phyloP scores from a whole-genome alignment of 2,888 invertebrate genomes.

The Acanthopleura granulata region DNA sequence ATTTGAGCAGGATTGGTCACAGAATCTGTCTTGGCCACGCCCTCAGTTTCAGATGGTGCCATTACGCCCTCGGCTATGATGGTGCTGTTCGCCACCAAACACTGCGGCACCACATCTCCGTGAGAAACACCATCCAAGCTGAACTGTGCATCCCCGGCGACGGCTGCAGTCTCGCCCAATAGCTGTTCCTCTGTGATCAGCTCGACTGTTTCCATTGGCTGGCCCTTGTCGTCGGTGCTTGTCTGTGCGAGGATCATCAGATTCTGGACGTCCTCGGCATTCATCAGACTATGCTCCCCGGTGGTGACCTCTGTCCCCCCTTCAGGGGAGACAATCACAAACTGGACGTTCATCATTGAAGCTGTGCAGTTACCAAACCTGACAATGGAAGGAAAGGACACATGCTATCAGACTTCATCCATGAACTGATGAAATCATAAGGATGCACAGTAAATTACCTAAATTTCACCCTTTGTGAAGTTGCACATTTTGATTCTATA shows the following conservation, averaged over 20 bases:
- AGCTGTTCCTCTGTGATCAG: not conserved
- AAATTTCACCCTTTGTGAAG: too few relatives aligned
- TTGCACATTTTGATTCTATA: too few relatives aligned
- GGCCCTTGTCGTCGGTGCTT: not conserved
- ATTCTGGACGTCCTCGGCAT: slow-evolving; percentile 9
- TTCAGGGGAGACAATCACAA: slow-evolving; percentile 1
- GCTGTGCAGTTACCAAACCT: too few relatives aligned
- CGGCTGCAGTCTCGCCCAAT: not conserved
- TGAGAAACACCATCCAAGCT: not conserved
- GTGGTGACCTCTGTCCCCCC: not conserved
- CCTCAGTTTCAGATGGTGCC: not conserved
- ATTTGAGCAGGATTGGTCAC: not conserved
- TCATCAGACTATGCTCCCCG: not conserved
- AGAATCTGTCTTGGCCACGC: not conserved
- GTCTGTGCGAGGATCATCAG: slow-evolving; percentile 5
- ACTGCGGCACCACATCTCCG: not conserved
- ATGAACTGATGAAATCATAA: too few relatives aligned
- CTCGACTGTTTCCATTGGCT: not conserved
- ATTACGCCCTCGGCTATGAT: not conserved
- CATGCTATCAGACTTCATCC: too few relatives aligned
- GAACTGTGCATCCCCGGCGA: not conserved
- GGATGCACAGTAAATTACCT: too few relatives aligned
- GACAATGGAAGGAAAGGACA: too few relatives aligned
- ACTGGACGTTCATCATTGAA: slow-evolving; percentile 11
- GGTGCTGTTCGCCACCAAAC: not conserved